Percentiles rank a stretch among this genome's conserved stretches.
These are phyloP conservation scores for Aphelenchoides besseyi DNA, from an alignment of 1,140 invertebrate species.

Conservation along the genomic window DNA sequence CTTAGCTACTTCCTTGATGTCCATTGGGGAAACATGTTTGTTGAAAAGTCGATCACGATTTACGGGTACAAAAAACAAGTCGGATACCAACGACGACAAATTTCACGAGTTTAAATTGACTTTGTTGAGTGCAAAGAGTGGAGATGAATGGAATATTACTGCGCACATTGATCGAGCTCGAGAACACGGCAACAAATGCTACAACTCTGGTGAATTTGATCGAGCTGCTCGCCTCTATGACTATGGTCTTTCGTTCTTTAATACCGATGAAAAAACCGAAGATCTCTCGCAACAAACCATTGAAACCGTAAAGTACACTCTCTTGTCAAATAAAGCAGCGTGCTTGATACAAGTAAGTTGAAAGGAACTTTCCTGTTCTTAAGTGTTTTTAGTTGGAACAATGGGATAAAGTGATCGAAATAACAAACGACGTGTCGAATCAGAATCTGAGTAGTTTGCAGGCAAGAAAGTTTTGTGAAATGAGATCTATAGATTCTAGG, in stretches of 20 bases:
- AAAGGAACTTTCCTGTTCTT: neutral
- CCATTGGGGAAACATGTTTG: neutral
- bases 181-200: neutral
- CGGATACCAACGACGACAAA: neutral
- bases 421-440: neutral
- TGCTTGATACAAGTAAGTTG: neutral
- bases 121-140: neutral
- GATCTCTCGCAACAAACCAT: neutral
- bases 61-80: neutral
- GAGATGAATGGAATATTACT: neutral
- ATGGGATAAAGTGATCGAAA: slow-evolving; percentile 5
- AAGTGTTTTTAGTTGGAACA: neutral
- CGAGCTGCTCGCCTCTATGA: neutral
- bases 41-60: neutral
- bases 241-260: neutral
- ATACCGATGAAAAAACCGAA: neutral
- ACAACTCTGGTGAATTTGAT: neutral
- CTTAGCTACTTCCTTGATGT: neutral
- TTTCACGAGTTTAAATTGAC: neutral
- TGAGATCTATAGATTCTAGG: neutral
- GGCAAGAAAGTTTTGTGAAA: no score
- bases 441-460: no score
- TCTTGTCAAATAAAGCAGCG: neutral
- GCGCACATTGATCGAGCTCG: neutral
- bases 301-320: neutral